Evolutionary conservation across 2,797 vertebrate species (phyloP).

Genomic region (Rhincodon typus): DNA sequence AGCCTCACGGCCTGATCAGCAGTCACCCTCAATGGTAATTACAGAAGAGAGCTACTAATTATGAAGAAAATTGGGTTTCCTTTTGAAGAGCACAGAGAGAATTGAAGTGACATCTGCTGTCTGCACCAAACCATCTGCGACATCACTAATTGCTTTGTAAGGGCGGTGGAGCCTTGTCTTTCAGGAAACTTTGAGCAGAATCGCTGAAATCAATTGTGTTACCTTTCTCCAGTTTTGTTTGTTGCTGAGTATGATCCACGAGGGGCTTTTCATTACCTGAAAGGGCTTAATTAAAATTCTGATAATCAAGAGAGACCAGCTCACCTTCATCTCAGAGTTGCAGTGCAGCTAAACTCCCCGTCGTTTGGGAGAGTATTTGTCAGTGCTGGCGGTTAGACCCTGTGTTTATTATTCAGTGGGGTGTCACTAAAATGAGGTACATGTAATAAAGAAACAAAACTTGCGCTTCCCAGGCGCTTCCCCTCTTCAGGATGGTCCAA

Average conservation of each 20-base stretch:
- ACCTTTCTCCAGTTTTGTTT: too few relatives aligned
- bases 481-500: background rate
- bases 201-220: background rate
- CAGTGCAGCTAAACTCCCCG: background rate
- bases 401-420: background rate
- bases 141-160: slow-evolving; percentile 40
- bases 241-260: background rate
- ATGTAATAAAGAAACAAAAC: too few relatives aligned
- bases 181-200: background rate
- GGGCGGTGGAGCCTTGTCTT: background rate
- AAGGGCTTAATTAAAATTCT: background rate
- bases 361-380: background rate
- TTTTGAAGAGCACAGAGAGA: slow-evolving; percentile 42
- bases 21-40: slow-evolving; percentile 46
- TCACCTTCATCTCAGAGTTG: background rate
- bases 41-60: slow-evolving; percentile 49
- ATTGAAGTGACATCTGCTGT: slow-evolving; percentile 45
- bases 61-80: slow-evolving; percentile 46
- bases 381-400: background rate
- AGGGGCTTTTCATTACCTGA: background rate
- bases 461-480: background rate
- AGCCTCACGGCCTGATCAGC: slow-evolving; percentile 43
- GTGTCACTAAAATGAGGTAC: too few relatives aligned
- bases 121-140: slow-evolving; percentile 41
- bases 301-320: background rate